Evolutionary conservation across 1,140 invertebrate species (phyloP), one percentile per base, ranked within the genome.

Genomic region (Heliconius hermathena): DNA sequence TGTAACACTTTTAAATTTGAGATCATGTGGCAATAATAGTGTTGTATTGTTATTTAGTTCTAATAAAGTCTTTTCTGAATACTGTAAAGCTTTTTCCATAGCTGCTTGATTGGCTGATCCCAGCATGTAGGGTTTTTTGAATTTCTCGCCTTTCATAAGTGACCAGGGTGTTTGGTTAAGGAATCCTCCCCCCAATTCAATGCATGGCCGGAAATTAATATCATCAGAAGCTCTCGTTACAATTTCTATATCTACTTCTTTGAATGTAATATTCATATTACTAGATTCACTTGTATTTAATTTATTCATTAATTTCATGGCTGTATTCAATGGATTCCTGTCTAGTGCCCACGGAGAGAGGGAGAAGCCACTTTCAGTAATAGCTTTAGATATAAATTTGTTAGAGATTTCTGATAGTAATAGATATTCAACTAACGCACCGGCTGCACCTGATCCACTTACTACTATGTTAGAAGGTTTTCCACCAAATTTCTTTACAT

Each of bases 401-500:
- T 71, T 87, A 38, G 90, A 88, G 22, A 71, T 82, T 8, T 90
- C 81, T 18, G 85, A 89, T 29, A 92, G 18, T 18, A 90, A 82
- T 66, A 93, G 76, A 78, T 86, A 90, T 13, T 89, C 88, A 5
- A 87, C 89, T 5, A 91, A 76, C 1, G 89, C 89, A 18, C 88
- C 89, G 2, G 85, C 84, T 13, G 71, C 79, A 0, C 89, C 89
- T 13, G 88, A 83, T 2, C 89, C 91, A 74, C 91, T 91, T 1
- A 92, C 82, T 2, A 84, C 87, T 16, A 92, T 92, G 66, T 92
- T 92, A 2, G 94, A 89, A 8, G 95, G 89, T 91, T 97, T 96
- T 13, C 97, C 97, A 2, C 97, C 97, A 85, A 98, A 97, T n/a
- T 89, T 81, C 49, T 89, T 84, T 22, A 97, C 96, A 89, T 97